Evolutionary conservation across 2,888 invertebrate genomes (phyloP).

Genomic region (Pammene aurita): DNA sequence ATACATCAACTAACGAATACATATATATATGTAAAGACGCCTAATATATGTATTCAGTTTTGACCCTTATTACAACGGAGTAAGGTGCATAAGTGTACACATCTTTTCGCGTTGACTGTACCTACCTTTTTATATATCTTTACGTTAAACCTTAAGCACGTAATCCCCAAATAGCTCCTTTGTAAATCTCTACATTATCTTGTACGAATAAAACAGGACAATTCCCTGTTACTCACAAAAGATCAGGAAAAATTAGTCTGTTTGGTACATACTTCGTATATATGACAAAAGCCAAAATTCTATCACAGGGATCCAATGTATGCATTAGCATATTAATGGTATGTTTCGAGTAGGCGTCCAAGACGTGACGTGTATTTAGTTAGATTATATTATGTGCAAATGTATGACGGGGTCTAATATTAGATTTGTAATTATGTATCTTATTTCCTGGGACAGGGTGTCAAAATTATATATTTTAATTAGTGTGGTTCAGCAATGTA

Average conservation of each 20-base stretch:
- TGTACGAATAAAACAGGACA: background rate
- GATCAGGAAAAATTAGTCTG: background rate
- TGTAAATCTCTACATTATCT: background rate
- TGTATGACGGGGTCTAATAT: no score
- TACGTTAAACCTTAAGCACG: background rate
- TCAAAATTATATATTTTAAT: no score
- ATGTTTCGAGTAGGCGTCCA: constrained; percentile 1
- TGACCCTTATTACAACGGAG: no score
- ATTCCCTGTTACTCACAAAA: background rate
- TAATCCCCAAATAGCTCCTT: background rate
- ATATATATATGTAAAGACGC: no score
- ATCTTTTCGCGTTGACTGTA: no score
- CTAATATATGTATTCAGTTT: no score
- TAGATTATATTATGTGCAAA: background rate
- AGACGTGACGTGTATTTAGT: constrained; percentile 12
- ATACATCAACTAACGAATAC: no score
- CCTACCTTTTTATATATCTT: background rate
- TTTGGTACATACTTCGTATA: background rate
- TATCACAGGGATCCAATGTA: constrained; percentile 7
- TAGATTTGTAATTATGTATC: no score
- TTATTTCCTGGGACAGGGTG: no score
- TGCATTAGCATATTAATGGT: constrained; percentile 27
- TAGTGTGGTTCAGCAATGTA: no score
- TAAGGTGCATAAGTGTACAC: no score
- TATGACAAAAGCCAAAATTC: background rate